Evolutionary conservation across 2,888 invertebrate genomes (phyloP).

Genomic region (Sminthurides aquaticus): DNA sequence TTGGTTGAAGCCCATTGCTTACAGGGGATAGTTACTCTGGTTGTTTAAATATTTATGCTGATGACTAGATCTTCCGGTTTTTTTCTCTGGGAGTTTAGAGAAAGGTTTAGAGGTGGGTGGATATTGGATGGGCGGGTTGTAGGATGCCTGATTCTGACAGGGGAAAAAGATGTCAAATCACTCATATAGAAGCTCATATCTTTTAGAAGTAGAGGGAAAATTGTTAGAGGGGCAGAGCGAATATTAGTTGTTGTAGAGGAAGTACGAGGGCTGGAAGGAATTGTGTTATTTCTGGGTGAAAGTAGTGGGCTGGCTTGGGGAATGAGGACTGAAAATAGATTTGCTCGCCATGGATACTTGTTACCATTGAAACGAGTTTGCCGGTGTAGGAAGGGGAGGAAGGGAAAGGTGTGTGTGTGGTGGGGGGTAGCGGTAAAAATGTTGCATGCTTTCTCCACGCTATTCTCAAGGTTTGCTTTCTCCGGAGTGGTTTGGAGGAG

Average conservation of each 20-base stretch:
- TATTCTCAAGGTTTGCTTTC: no score
- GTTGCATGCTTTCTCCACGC: no score
- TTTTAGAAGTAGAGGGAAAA: neutral
- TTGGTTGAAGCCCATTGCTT: neutral
- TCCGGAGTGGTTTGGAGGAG: no score
- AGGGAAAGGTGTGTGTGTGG: no score
- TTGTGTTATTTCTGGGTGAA: neutral
- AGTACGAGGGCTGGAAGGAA: neutral
- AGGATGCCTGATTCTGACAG: slow-evolving; percentile 3
- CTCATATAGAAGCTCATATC: neutral
- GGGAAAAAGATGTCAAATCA: slow-evolving; percentile 8
- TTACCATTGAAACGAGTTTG: neutral
- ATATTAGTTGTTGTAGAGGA: no score
- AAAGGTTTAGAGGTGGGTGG: neutral
- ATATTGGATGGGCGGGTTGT: neutral
- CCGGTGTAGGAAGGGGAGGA: no score
- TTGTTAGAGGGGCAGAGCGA: no score
- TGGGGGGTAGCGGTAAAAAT: no score
- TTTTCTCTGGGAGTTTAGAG: neutral
- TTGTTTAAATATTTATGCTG: slow-evolving; percentile 6
- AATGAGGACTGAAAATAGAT: neutral
- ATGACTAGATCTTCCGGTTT: slow-evolving; percentile 1
- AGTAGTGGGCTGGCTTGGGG: neutral
- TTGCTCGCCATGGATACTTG: neutral
- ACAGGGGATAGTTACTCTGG: neutral